Conservation (phyloP, 2,888 invertebrate species). For the Aporophyla lueneburgensis region DNA sequence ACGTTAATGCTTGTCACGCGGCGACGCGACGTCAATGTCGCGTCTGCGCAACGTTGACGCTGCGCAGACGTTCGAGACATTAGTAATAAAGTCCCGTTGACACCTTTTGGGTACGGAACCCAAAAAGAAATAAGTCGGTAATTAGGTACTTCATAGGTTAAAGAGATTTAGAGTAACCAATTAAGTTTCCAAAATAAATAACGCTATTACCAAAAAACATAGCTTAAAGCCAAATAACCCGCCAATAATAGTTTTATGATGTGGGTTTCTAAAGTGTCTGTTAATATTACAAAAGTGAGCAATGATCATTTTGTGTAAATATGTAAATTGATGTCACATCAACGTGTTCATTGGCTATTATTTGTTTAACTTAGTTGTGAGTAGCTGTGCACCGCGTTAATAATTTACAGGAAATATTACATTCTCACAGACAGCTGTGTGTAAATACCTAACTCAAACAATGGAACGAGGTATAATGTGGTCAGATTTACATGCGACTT, state of each 20-base stretch:
- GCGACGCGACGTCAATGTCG: too few species aligned
- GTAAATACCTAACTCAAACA: neutral
- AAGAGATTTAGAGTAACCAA: neutral
- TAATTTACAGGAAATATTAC: constrained; percentile 8
- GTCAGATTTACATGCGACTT: too few species aligned
- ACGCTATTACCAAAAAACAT: neutral
- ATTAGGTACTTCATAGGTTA: neutral
- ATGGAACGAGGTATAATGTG: too few species aligned
- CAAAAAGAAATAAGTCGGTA: neutral
- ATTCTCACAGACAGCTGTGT: too few species aligned
- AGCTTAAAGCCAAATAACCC: neutral
- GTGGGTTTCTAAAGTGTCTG: neutral
- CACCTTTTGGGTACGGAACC: neutral
- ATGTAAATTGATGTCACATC: constrained; percentile 40
- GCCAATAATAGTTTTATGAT: constrained; percentile 5
- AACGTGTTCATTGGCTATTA: constrained; percentile 9
- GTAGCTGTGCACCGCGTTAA: neutral
- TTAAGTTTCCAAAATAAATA: neutral
- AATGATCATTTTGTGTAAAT: constrained; percentile 14
- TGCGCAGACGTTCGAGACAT: too few species aligned
- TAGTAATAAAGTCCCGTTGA: too few species aligned
- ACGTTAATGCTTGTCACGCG: too few species aligned
- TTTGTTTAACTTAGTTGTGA: constrained; percentile 3
- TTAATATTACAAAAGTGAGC: constrained; percentile 9
- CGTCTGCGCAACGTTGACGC: too few species aligned